Percentiles rank a stretch among this genome's conserved stretches.
phyloP scores from a whole-genome alignment of 2,888 invertebrate genomes.

The Neoaliturus tenellus region DNA sequence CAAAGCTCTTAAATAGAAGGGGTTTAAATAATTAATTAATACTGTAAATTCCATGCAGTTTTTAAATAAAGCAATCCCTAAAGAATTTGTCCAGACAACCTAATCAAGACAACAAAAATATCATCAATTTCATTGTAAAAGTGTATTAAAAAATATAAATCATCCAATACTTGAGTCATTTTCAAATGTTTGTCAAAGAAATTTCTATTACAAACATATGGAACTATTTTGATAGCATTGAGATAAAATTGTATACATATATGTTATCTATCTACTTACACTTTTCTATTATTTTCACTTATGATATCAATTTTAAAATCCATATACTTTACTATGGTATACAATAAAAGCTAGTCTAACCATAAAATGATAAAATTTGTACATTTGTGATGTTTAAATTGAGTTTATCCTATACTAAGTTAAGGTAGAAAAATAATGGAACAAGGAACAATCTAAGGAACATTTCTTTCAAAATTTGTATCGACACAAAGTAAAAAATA shows the following conservation, averaged over 20 bases:
- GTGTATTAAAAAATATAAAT: too few species aligned
- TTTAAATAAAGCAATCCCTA: too few species aligned
- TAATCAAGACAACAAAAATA: too few species aligned
- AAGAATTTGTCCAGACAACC: too few species aligned
- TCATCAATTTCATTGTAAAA: too few species aligned
- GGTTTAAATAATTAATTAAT: too few species aligned
- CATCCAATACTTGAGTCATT: too few species aligned
- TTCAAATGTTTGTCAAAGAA: too few species aligned
- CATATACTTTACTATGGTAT: neutral
- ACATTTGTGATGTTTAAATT: neutral
- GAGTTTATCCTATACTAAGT: neutral
- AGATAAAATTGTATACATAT: neutral
- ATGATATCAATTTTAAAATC: neutral
- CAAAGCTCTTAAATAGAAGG: too few species aligned
- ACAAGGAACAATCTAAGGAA: constrained; percentile 19
- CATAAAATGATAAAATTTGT: constrained; percentile 9
- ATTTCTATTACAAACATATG: neutral
- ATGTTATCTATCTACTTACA: neutral
- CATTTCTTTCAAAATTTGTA: neutral
- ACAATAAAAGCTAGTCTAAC: constrained; percentile 3
- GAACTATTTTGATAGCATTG: neutral
- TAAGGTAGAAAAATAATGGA: neutral
- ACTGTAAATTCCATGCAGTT: too few species aligned
- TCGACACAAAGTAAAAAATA: too few species aligned
- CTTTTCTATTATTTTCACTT: neutral